Evolutionary conservation across 92 coral and sea anemone genomes (phyloP), one percentile per base, ranked within the genome.

Genomic region (Actinernus sp.): DNA sequence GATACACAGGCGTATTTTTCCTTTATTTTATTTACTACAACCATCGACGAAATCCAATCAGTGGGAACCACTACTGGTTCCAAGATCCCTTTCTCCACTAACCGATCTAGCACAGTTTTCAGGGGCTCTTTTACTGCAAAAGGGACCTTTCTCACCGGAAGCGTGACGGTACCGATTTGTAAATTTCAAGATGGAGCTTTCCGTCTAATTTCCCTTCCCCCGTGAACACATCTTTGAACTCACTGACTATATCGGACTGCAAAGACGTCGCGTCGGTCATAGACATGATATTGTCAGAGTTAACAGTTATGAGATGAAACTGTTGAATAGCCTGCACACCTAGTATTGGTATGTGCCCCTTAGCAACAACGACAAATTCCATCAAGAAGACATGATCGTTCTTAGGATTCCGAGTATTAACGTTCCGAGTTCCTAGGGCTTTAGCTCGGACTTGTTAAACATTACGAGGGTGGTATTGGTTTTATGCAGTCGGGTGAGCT

Each of bases 1-100:
- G 17, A 88, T 82, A 24, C 89, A 83, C 3, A 83, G 49, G 1
- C 84, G 22, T 3, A 82, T 25, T 0, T 21, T 17, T 9, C 88
- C 92, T 37, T 68, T 51, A 1, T 31, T 50, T 79, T 85, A 22
- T 46, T 26, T 23, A 53, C 78, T 10, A 63, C 82, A 6, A 63
- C 74, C 67, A 68, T 62, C 58, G 63, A 68, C 27, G 76, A 69
- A 46, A 50, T 48, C 73, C 73, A 65, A 24, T 65, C 62, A 1
- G 73, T 49, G 0, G 73, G 60, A 12, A 1, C 46, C 2, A 48
- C 73, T 16, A 6, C 31, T 3, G 4, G 4, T 12, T 13, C 21
- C 14, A 63, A 10, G 1, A 63, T 47, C 29, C 30, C 24, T 50
- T 1, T 14, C 1, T 50, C 32, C 12, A 2, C 32, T 1, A 49